Base-by-base conservation (phyloP, 2,113 vertebrate genomes). In the Spheniscus mendiculus region DNA sequence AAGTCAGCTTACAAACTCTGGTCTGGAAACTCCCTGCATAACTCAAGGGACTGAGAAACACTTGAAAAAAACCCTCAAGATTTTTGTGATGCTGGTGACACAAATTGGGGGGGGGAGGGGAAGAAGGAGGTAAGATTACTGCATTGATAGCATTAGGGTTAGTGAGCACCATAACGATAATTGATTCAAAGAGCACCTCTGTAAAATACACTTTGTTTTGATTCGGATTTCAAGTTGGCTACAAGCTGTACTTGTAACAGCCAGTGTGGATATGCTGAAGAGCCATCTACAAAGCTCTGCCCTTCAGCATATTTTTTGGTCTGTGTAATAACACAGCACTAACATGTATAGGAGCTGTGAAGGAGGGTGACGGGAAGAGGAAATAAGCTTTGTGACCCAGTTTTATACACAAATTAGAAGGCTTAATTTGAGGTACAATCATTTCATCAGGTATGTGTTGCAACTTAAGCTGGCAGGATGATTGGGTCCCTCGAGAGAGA, bases 351-450 rank as follows among this genome's bases (percentile, higher is more conserved):
- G 77, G 55, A 36, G 7, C 29, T n/a, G 11, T 19, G 15, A 79
- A 86, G 55, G 58, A 27, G 50, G 0, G 3, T 9, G 30, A 36
- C 53, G 29, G 11, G 21, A 79, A 71, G 34, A 77, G 53, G 44
- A 84, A 92, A 91, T 74, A 49, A 83, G 47, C 72, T 88, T 88
- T 89, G 69, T 88, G 90, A 89, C 91, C 50, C 40, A 92, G 45
- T 92, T 97, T 92, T 73, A 83, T 87, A 80, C 44, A 95, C 86
- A 94, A 95, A 94, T 97, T 90, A 87, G 67, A 55, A 90, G 27
- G 63, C 50, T 87, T 96, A 93, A 95, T 92, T 87, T 88, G 93
- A 91, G 38, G 87, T 38, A 66, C 38, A 85, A 91, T 95, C 78
- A 93, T 93, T 90, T 93, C 45, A 86, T 91, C 89, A 93, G 82